Evolutionary conservation across 1,140 invertebrate genomes (phyloP).

Genomic region (Drosophila ercepeae): DNA sequence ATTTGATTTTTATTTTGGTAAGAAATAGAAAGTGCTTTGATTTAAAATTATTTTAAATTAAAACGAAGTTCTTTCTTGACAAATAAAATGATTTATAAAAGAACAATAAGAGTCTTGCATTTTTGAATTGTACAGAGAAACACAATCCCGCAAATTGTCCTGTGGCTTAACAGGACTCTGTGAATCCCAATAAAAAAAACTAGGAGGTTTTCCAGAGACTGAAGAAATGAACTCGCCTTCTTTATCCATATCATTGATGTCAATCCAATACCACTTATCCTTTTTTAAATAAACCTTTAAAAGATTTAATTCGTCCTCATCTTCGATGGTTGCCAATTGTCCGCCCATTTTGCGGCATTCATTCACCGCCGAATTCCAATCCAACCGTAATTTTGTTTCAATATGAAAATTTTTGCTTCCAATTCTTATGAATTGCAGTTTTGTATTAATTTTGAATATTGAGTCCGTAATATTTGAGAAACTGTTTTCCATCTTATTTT

Average conservation of each 20-base stretch:
- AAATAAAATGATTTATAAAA: not conserved
- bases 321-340: not conserved
- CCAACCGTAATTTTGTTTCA: not conserved
- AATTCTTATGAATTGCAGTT: not conserved
- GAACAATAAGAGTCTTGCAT: not conserved
- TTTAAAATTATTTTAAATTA: too few species aligned
- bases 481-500: not conserved
- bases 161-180: too few species aligned
- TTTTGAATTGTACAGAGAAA: not conserved
- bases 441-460: not conserved
- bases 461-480: not conserved
- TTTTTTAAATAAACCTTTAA: not conserved
- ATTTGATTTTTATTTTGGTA: too few species aligned
- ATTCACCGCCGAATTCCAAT: not conserved
- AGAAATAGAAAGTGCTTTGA: too few species aligned
- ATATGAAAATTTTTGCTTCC: not conserved
- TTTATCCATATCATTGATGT: not conserved
- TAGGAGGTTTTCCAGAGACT: not conserved
- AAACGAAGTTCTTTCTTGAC: too few species aligned
- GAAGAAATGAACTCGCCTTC: not conserved
- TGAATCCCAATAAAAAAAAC: not conserved
- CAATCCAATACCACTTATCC: not conserved
- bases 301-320: not conserved
- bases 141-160: not conserved
- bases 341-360: not conserved